Evolutionary conservation across 2,797 vertebrate species (phyloP), one percentile per base, ranked within the genome.

Genomic region (Neomorphus geoffroyi): DNA sequence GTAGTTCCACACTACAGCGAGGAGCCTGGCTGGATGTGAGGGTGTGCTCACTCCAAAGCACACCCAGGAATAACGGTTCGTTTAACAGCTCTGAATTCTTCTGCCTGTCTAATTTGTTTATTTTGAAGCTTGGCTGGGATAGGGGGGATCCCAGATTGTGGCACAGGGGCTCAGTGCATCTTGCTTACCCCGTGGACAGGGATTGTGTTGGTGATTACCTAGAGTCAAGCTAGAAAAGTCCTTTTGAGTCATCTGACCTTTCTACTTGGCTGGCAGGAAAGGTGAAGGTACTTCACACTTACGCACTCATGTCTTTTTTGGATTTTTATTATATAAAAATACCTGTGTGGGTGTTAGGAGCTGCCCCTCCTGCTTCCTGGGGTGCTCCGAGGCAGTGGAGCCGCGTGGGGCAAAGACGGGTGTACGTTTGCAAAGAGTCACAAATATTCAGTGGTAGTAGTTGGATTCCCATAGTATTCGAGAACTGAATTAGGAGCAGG

Each of bases 201-300:
- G 69, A 54, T 32, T 1, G 2, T 43, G 74, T 51, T 57, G 77
- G 57, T 54, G 77, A 51, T 79, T 72, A 66, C 67, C 66, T 65
- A 32, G 37, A 91, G 65, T 60, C 41, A 7, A 62, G 88, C 83
- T 90, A 32, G 74, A 79, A 85, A 88, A 92, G 90, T 41, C 80
- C 30, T 92, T 90, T 92, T 66, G 78, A 96, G 83, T 87, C 90
- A 89, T 95, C 78, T 95, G 96, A 94, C 94, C 90, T 96, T 94
- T 93, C 83, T 70, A 51, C 80, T 95, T 95, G 94, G 93, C 93
- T 87, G 90, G 70, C 45, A 37, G 86, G 90, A 86, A 94, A 94
- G 92, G 92, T 95, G 94, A 95, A 94, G 94, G 79, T 95, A 90
- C 88, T 95, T 96, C 83, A 88, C 88, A 3, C 95, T 94, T 90